A percentile compares a stretch with the other conserved stretches of the same genome.
Conservation (phyloP, 2,797 vertebrate species). For the Macropus fuliginosus region DNA sequence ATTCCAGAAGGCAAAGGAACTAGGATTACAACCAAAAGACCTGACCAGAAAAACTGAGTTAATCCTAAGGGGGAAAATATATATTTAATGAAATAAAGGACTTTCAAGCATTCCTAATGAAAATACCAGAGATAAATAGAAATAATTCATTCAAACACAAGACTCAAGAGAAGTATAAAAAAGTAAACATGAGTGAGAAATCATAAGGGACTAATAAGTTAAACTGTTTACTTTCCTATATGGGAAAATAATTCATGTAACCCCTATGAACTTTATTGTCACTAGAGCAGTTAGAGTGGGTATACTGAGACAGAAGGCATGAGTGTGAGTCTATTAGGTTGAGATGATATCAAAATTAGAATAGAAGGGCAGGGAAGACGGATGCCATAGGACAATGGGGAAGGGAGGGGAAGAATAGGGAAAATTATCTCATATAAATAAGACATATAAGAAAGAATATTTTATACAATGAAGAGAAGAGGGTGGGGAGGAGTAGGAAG, state of each 20-base stretch:
- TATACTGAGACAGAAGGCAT: background rate
- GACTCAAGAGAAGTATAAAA: background rate
- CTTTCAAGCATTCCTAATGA: too few relatives aligned
- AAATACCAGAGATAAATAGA: background rate
- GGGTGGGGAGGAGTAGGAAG: background rate
- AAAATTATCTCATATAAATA: background rate
- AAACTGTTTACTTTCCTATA: background rate
- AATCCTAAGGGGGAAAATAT: too few relatives aligned
- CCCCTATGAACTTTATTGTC: background rate
- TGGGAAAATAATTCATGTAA: background rate
- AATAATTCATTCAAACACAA: background rate
- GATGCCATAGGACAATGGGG: too few relatives aligned
- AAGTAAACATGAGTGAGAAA: too few relatives aligned
- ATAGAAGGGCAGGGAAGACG: background rate
- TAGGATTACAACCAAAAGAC: too few relatives aligned
- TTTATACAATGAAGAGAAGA: background rate
- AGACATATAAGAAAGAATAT: background rate
- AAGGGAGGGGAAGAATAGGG: background rate
- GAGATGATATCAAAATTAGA: background rate
- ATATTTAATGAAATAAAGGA: background rate
- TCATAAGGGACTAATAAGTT: background rate
- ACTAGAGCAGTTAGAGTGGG: background rate
- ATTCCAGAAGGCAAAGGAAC: too few relatives aligned
- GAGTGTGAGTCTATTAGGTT: background rate
- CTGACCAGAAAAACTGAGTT: too few relatives aligned